These are phyloP conservation scores for Macrostomum lignano DNA, from an alignment of 1,140 invertebrate species.

Conservation along the genomic window DNA sequence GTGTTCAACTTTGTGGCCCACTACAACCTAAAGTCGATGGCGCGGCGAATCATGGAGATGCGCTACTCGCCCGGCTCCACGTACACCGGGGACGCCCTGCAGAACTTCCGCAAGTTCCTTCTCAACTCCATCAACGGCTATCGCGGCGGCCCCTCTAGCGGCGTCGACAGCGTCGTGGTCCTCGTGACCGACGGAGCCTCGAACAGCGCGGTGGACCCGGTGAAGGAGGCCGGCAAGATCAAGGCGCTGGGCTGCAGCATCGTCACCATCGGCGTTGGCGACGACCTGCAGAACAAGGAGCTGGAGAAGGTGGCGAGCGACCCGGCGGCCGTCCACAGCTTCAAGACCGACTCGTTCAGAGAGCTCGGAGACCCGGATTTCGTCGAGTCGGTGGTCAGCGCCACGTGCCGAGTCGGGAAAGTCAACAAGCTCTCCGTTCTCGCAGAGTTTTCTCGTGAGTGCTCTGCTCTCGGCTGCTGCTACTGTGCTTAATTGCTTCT, in stretches of 20 bases:
- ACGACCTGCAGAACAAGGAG: neutral
- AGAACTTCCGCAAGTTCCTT: neutral
- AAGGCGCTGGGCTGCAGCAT: neutral
- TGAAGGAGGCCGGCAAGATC: neutral
- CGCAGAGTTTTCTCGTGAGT: too few species aligned
- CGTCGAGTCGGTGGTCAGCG: too few species aligned
- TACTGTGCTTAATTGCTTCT: too few species aligned
- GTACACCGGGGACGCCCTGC: constrained; percentile 1
- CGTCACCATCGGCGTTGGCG: constrained; percentile 1
- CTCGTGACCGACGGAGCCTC: neutral
- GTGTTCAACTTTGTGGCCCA: constrained; percentile 1
- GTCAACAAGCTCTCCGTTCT: too few species aligned
- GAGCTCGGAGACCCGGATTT: too few species aligned
- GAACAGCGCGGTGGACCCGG: neutral
- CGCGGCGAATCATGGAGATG: constrained; percentile 1
- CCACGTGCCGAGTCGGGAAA: too few species aligned
- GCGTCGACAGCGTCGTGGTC: neutral
- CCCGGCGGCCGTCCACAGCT: neutral
- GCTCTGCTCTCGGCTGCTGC: too few species aligned
- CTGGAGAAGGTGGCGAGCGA: neutral
- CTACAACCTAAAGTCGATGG: neutral
- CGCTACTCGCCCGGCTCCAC: constrained; percentile 1
- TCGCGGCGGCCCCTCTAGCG: too few species aligned
- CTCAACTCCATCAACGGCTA: too few species aligned
- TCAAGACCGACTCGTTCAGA: too few species aligned